Conservation (phyloP, 2,888 invertebrate species). For the Campopleginae sp. region DNA sequence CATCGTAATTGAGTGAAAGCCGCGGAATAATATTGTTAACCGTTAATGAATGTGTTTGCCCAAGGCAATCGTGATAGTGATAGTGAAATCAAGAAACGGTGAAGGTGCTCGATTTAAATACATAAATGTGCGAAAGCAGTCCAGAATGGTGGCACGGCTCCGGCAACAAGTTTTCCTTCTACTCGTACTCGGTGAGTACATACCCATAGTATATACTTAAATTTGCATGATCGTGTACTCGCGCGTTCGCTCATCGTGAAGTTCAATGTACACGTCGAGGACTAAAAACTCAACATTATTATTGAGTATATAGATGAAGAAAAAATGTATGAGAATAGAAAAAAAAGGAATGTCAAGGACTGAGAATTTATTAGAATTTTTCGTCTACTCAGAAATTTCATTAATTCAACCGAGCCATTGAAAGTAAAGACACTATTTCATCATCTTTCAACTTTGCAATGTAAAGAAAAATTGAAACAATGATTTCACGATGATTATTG, state of each 20-base stretch:
- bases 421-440: no score
- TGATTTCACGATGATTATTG: no score
- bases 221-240: slow-evolving; percentile 30
- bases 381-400: neutral
- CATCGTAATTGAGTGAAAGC: neutral
- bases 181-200: slow-evolving; percentile 81
- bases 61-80: slow-evolving; percentile 76
- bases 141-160: slow-evolving; percentile 82
- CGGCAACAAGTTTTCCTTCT: slow-evolving; percentile 83
- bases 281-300: slow-evolving; percentile 11
- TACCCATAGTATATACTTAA: slow-evolving; percentile 3
- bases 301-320: neutral
- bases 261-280: slow-evolving; percentile 5
- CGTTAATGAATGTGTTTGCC: slow-evolving; percentile 78
- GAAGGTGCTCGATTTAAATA: slow-evolving; percentile 77
- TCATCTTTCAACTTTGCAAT: no score
- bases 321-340: neutral
- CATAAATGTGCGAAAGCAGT: slow-evolving; percentile 81
- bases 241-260: neutral
- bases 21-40: slow-evolving; percentile 23
- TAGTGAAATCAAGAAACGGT: slow-evolving; percentile 75
- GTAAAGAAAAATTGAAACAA: no score
- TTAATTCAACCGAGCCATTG: no score
- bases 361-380: neutral
- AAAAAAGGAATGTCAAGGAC: neutral